Conservation (phyloP, 2,113 vertebrate species). For the Machaerirhynchus nigripectus region DNA sequence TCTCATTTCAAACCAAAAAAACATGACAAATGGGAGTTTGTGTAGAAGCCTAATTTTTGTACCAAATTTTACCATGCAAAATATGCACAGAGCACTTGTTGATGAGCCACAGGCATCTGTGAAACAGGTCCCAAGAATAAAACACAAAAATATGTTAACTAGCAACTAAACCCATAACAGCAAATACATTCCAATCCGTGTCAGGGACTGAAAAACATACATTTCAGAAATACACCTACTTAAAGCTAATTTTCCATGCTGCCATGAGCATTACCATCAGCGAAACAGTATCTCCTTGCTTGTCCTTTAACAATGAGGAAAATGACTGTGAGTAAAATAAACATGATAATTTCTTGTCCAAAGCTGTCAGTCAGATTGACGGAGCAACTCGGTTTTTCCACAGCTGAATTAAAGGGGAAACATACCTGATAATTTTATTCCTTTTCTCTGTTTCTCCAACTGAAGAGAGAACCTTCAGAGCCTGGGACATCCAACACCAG, state of each 20-base stretch:
- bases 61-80: neutral
- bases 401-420: neutral
- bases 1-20: neutral
- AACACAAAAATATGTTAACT: neutral
- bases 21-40: neutral
- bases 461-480: neutral
- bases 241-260: neutral
- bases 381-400: neutral
- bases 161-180: neutral
- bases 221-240: slow-evolving; percentile 13
- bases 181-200: neutral
- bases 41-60: neutral
- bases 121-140: neutral
- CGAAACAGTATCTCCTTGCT: neutral
- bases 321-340: slow-evolving; percentile 27
- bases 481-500: neutral
- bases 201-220: neutral
- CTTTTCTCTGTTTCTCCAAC: neutral
- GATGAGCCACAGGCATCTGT: neutral
- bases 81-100: neutral
- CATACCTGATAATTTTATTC: neutral
- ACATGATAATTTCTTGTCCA: slow-evolving; percentile 29
- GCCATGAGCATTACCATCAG: neutral
- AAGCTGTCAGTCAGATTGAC: slow-evolving; percentile 21
- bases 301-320: slow-evolving; percentile 25